Conservation (phyloP, 2,888 invertebrate species). For the Ophraella communa region DNA sequence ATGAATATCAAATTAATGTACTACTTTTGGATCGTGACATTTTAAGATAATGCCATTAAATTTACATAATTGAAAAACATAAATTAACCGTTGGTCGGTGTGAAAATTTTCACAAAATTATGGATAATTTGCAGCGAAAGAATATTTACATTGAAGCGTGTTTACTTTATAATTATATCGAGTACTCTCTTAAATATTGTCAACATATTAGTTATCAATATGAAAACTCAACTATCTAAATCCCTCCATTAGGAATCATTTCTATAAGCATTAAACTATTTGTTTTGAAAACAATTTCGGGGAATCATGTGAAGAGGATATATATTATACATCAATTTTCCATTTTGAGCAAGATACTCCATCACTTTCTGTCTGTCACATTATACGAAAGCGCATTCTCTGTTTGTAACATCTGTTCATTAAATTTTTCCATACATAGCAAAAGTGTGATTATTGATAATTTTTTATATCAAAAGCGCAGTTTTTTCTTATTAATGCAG, state of each 20-base stretch:
- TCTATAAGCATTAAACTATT: conserved; percentile 32
- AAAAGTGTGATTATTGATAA: neutral
- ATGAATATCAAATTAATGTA: conserved; percentile 5
- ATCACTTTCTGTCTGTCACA: conserved; percentile 50
- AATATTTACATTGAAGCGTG: neutral
- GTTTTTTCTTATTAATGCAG: neutral
- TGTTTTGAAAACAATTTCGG: conserved; percentile 39
- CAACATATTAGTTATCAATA: conserved; percentile 31
- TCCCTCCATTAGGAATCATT: conserved; percentile 35
- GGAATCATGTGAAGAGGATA: conserved; percentile 42
- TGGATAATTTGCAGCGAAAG: neutral
- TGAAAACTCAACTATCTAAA: conserved; percentile 32
- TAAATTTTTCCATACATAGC: conserved; percentile 40
- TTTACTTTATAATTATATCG: conserved; percentile 1
- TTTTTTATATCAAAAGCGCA: neutral
- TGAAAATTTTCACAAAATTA: neutral
- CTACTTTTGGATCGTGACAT: conserved; percentile 1
- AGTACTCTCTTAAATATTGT: conserved; percentile 13
- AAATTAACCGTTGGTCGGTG: too few relatives aligned
- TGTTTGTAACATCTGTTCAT: conserved; percentile 50
- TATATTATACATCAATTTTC: conserved; percentile 53
- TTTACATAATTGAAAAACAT: conserved; percentile 14
- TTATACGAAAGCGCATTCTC: conserved; percentile 46
- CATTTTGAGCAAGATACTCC: conserved; percentile 47
- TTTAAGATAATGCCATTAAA: conserved; percentile 12